These are phyloP conservation scores for Plecotus auritus DNA, from an alignment of 2,113 vertebrate species.

Conservation along the genomic window DNA sequence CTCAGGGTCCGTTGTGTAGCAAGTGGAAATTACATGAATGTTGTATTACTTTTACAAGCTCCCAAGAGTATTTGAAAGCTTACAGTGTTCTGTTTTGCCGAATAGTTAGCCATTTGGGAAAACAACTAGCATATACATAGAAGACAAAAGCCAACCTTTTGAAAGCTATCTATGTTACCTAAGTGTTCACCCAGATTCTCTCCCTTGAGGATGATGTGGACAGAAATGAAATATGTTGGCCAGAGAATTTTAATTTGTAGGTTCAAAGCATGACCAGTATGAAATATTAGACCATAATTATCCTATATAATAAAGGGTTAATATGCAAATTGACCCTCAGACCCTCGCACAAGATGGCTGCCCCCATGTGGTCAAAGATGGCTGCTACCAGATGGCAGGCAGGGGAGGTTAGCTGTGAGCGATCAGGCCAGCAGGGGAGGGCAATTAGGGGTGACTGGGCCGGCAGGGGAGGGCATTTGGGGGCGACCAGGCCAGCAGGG, in stretches of 20 bases:
- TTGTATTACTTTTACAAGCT: constrained; percentile 61
- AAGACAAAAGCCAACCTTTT: constrained; percentile 31
- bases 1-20: constrained; percentile 50
- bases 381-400: too few species aligned
- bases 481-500: too few species aligned
- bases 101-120: constrained; percentile 23
- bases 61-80: constrained; percentile 53
- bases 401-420: too few species aligned
- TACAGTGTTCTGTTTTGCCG: constrained; percentile 45
- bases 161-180: background rate
- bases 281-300: constrained; percentile 19
- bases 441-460: too few species aligned
- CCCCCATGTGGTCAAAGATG: too few species aligned
- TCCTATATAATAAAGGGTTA: too few species aligned
- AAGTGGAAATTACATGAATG: constrained; percentile 61
- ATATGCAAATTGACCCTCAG: too few species aligned
- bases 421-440: too few species aligned
- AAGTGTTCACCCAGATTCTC: constrained; percentile 18
- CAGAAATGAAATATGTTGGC: constrained; percentile 32
- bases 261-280: background rate
- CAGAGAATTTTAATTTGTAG: constrained; percentile 25
- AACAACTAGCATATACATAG: background rate
- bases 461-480: too few species aligned
- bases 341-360: too few species aligned
- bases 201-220: background rate